These are phyloP conservation scores for Kradibia gibbosae DNA, from an alignment of 1,140 invertebrate species.

Conservation along the genomic window DNA sequence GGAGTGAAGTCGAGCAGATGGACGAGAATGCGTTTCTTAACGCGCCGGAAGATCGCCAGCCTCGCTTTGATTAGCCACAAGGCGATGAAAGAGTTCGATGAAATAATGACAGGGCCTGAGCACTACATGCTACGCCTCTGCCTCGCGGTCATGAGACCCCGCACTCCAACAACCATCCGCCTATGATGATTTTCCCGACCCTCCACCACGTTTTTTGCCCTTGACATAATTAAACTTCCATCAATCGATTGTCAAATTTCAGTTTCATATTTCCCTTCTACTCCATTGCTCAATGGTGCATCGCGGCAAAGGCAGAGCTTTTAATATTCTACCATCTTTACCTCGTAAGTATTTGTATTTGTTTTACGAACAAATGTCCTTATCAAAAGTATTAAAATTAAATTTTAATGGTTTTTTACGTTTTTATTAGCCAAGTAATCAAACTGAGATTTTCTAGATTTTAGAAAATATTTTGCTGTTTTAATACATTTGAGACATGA, in stretches of 20 bases:
- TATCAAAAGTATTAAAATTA: no score
- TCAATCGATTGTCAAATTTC: background rate
- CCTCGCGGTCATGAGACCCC: background rate
- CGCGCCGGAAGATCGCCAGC: background rate
- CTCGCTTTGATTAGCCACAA: conserved; percentile 59
- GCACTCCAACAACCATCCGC: background rate
- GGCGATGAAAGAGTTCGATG: conserved; percentile 70
- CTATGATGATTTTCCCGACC: background rate
- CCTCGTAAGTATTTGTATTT: no score
- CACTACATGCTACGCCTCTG: conserved; percentile 65
- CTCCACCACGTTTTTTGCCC: background rate
- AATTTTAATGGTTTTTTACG: no score
- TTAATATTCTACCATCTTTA: no score
- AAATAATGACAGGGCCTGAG: conserved; percentile 68
- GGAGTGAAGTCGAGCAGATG: conserved; percentile 4
- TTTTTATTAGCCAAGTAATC: no score
- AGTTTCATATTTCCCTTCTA: background rate
- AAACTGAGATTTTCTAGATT: background rate
- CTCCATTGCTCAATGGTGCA: no score
- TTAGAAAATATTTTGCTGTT: background rate
- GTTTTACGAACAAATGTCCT: no score
- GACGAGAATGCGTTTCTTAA: background rate
- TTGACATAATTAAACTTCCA: background rate
- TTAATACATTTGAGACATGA: background rate
- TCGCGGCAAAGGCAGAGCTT: no score